Conservation (phyloP, 2,797 vertebrate species). For the Cynodonichthys magdalenae region DNA sequence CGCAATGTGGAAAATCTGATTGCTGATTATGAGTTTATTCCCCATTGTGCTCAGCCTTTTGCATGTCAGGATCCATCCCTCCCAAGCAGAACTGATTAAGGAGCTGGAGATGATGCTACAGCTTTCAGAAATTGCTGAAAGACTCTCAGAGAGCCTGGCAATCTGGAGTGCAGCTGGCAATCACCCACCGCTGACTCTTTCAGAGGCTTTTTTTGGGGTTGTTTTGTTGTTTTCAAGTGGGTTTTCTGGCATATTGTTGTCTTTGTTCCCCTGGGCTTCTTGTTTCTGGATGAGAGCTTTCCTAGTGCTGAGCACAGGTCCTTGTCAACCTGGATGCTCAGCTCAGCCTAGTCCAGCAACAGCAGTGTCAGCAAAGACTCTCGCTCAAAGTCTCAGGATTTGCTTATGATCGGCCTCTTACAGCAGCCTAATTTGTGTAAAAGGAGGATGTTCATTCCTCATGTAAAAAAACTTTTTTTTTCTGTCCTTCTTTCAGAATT, state of each 20-base stretch:
- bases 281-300: conserved; percentile 86
- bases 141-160: conserved; percentile 73
- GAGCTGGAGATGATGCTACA: conserved; percentile 77
- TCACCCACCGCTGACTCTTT: conserved; percentile 77
- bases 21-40: conserved; percentile 84
- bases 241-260: conserved; percentile 74
- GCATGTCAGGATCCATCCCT: conserved; percentile 77
- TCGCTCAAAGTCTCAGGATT: conserved; percentile 63
- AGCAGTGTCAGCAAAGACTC: conserved; percentile 74
- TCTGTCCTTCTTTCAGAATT: conserved; percentile 50
- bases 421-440: conserved; percentile 64
- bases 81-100: conserved; percentile 80
- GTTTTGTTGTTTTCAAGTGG: conserved; percentile 82
- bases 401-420: conserved; percentile 68
- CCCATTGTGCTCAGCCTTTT: conserved; percentile 77
- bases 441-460: conserved; percentile 40
- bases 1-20: conserved; percentile 80
- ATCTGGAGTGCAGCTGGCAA: conserved; percentile 82
- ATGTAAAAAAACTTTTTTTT: conserved; percentile 51
- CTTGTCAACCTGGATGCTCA: conserved; percentile 78
- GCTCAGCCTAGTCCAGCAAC: conserved; percentile 68
- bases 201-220: conserved; percentile 62
- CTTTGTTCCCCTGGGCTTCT: conserved; percentile 81
- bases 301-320: conserved; percentile 83
- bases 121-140: conserved; percentile 73